Percentiles rank a stretch among this genome's conserved stretches.
Conservation (phyloP, 1,140 invertebrate genomes). For the Triops cancriformis region DNA sequence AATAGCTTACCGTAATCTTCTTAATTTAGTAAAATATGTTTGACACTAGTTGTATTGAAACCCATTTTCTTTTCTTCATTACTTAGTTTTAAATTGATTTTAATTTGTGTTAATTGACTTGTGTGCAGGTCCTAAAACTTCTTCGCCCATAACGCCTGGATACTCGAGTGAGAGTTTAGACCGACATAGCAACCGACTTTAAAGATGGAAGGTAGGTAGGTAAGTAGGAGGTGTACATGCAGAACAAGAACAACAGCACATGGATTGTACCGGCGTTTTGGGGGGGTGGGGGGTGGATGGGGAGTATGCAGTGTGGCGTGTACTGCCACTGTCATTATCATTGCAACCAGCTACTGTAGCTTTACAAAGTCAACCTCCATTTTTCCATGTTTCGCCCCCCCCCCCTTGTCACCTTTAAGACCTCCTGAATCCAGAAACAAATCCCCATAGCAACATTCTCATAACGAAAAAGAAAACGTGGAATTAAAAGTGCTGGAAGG, state of each 20-base stretch:
- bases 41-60: neutral
- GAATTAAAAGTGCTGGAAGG: neutral
- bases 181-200: conserved; percentile 4
- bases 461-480: neutral
- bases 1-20: too few relatives aligned
- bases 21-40: too few relatives aligned
- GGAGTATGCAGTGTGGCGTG: neutral
- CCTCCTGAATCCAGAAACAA: neutral
- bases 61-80: neutral
- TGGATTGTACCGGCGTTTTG: neutral
- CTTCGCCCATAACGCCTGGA: conserved; percentile 21
- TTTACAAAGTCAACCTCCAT: neutral
- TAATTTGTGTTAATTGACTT: neutral
- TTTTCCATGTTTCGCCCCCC: neutral
- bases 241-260: neutral
- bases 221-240: neutral
- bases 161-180: neutral
- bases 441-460: conserved; percentile 13
- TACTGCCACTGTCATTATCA: neutral
- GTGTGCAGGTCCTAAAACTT: conserved; percentile 24
- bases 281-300: too few relatives aligned
- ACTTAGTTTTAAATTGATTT: neutral
- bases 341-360: neutral
- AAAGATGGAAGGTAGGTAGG: neutral
- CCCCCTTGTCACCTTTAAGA: neutral